These are phyloP conservation scores for Portunus trituberculatus DNA, from an alignment of 1,140 invertebrate genomes.

Conservation along the genomic window DNA sequence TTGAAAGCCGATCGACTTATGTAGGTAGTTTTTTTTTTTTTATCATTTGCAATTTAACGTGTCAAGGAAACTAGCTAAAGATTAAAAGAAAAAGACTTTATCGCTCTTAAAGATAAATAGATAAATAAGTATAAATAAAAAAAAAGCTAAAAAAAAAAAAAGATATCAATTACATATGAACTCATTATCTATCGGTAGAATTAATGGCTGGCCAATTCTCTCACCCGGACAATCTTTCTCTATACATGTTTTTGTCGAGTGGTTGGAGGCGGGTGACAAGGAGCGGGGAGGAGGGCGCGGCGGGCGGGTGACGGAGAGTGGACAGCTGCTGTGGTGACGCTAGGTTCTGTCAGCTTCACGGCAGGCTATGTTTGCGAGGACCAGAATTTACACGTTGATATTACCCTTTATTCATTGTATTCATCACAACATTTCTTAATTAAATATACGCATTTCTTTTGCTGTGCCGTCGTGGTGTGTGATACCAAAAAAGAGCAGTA, in stretches of 20 bases:
- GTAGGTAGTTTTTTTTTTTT: too few species aligned
- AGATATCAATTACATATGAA: too few species aligned
- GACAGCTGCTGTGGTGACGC: constrained; percentile 53
- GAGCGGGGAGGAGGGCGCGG: neutral
- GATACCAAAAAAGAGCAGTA: too few species aligned
- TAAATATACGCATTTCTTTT: neutral
- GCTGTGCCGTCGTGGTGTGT: neutral
- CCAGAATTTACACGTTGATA: neutral
- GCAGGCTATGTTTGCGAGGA: constrained; percentile 32
- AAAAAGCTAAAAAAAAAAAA: too few species aligned
- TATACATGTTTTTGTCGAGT: neutral
- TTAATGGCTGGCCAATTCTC: neutral
- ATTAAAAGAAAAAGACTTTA: too few species aligned
- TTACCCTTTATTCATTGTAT: neutral
- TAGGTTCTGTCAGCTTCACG: constrained; percentile 29
- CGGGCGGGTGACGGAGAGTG: constrained; percentile 35
- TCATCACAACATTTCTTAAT: neutral
- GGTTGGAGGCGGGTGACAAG: neutral
- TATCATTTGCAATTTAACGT: too few species aligned
- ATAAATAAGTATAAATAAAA: too few species aligned
- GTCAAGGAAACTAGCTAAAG: too few species aligned
- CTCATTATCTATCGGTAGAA: too few species aligned
- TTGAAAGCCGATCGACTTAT: too few species aligned
- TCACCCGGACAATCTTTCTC: neutral
- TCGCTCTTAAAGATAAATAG: too few species aligned